phyloP scores from a whole-genome alignment of 2,888 invertebrate species.

The Ichneumon xanthorius region DNA sequence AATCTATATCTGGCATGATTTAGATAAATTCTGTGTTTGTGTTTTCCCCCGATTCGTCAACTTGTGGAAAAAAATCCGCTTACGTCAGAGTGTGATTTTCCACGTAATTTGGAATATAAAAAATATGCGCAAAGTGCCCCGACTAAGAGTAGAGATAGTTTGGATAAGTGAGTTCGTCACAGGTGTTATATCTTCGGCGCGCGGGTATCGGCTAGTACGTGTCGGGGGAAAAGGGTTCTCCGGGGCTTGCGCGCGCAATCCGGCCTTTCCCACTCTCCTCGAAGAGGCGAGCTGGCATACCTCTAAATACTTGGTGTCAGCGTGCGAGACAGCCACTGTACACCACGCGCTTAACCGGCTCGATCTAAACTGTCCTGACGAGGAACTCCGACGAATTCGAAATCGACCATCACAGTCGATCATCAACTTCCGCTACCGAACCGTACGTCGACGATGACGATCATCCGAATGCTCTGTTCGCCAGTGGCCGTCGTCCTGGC shows the following conservation, averaged over 20 bases:
- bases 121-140: not conserved
- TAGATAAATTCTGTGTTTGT: not conserved
- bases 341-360: constrained; percentile 68
- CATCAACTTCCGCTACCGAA: not conserved
- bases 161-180: constrained; percentile 21
- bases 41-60: not conserved
- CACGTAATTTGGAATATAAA: not conserved
- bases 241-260: constrained; percentile 68
- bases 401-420: not conserved
- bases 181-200: not conserved
- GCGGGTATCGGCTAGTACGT: not conserved
- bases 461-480: constrained; percentile 43
- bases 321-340: constrained; percentile 75
- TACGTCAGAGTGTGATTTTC: not conserved
- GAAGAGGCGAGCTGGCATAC: constrained; percentile 56
- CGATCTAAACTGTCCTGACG: constrained; percentile 34
- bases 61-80: not conserved
- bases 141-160: constrained; percentile 4
- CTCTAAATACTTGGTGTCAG: constrained; percentile 79
- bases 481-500: constrained; percentile 65
- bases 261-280: constrained; percentile 66
- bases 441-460: constrained; percentile 58
- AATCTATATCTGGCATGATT: not conserved
- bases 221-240: constrained; percentile 38
- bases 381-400: not conserved